Base-by-base conservation (phyloP, 2,797 vertebrate genomes). In the Artibeus lituratus region DNA sequence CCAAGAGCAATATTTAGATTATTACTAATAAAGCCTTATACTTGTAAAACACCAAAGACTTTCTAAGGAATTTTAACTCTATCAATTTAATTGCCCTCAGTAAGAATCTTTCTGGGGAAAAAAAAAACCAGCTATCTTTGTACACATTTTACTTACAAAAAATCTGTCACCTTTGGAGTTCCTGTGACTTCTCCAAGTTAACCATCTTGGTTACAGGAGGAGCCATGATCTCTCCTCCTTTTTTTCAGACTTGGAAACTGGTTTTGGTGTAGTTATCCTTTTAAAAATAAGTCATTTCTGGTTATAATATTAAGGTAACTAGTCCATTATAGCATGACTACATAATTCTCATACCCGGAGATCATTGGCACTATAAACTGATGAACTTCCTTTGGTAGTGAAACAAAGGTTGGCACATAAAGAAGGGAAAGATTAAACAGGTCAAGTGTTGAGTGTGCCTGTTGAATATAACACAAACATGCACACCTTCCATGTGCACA, bases 11-110 rank as follows among this genome's bases (percentile, higher is more conserved):
- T 84, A 74, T 62, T 78, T 78, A 65, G 14, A 76, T 88, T 57
- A 94, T 86, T 70, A 73, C 49, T n/a, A 83, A 55, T 42, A 91
- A 80, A 93, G n/a, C 81, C 37, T 91, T 74, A 89, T 9, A 62
- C 10, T 55, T 26, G 2, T 32, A 73, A n/a, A 69, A 44, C 11
- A 47, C 11, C 7, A 84, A 21, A 47, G 42, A 78, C 83, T 59
- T 49, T 80, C 55, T 74, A 44, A 94, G 14, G 5, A 8, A 19
- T 80, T 92, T 73, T 76, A 73, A 10, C 21, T 59, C 2, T 70
- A 69, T 90, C n/a, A 55, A 39, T 49, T 72, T 19, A 51, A 67
- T 51, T 90, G 37, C 5, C 80, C 59, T 24, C 78, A 29, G 53
- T 55, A 83, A 94, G 18, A 73, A 67, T 55, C 65, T 82, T 72